Base-by-base conservation (phyloP, 2,888 invertebrate species). In the Lingula anatina region DNA sequence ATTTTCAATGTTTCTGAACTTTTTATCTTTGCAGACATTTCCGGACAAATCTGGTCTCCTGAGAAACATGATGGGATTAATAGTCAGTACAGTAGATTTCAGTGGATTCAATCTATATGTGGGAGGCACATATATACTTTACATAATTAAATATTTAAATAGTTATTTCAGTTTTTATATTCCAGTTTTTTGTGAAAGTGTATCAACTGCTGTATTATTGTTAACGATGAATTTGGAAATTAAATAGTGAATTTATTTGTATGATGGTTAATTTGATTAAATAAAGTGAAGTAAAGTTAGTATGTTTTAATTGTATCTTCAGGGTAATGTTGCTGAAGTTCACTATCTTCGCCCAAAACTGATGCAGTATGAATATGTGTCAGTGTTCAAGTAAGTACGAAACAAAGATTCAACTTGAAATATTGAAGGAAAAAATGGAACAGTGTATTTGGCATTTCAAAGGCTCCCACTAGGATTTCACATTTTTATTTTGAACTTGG, bases 321-420 rank as follows among this genome's bases (percentile, higher is more conserved):
- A 94, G 57, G 96, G 96, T 5, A 97, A 97, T 77, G 93, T 97
- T 5, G 95, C 96, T 0, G 97, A 97, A 79, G 96, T 96, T 0
- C 83, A 85, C 49, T 81, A 84, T 57, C 80, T 97, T 21, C 83
- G 96, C 25, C 83, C 84, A 3, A 84, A 87, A 58, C 81, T 97
- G 46, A 91, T 96, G 89, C 86, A 88, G 52, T 80, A 85, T 50
- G 84, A 87, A 61, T 93, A 91, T 75, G 85, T 96, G 28, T 79
- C 83, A 2, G 90, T 93, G 2, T 95, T 96, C 79, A 72, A 73
- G 79, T 79, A 60, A 57, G 50, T n/a, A n/a, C n/a, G 35, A 15
- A 9, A 12, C 9, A 31, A 15, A 15, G 15, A 15, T 12, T 12
- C 35, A 31, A n/a, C n/a, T n/a, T n/a, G n/a, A n/a, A n/a, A n/a